Conservation (phyloP, 2,113 vertebrate genomes). For the Formicarius rufipectus region DNA sequence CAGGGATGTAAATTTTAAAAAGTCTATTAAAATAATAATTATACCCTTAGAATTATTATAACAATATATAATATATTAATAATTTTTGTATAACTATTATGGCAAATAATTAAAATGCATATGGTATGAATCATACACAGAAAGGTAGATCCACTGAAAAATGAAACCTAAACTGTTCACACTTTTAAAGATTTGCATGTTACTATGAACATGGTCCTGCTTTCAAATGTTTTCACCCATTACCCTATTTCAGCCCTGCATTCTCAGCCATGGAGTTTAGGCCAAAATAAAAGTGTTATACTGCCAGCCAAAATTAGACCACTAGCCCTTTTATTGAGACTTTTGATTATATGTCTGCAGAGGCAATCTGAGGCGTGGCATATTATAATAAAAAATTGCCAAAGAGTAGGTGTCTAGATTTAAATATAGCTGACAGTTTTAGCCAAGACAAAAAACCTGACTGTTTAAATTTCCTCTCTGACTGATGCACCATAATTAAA, state of each 20-base stretch:
- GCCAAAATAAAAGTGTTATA: neutral
- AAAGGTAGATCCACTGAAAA: neutral
- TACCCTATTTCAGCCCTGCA: neutral
- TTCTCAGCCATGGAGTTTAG: neutral
- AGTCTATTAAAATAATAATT: neutral
- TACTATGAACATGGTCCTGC: neutral
- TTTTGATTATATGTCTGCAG: neutral
- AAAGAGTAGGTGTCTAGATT: neutral
- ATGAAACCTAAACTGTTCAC: neutral
- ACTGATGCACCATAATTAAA: neutral
- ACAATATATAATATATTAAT: too few species aligned
- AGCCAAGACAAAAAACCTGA: neutral
- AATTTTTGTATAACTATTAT: neutral
- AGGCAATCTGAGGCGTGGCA: neutral
- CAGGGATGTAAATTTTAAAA: neutral
- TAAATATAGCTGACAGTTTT: neutral
- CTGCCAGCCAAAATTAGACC: neutral
- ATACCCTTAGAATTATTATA: neutral
- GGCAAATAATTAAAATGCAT: neutral
- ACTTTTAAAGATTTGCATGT: neutral
- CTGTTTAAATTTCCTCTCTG: neutral
- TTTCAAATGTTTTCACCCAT: neutral
- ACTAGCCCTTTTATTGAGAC: neutral
- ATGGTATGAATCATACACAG: neutral
- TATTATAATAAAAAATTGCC: neutral